Base-by-base conservation (phyloP, 2,113 vertebrate species). In the Arothron firmamentum region DNA sequence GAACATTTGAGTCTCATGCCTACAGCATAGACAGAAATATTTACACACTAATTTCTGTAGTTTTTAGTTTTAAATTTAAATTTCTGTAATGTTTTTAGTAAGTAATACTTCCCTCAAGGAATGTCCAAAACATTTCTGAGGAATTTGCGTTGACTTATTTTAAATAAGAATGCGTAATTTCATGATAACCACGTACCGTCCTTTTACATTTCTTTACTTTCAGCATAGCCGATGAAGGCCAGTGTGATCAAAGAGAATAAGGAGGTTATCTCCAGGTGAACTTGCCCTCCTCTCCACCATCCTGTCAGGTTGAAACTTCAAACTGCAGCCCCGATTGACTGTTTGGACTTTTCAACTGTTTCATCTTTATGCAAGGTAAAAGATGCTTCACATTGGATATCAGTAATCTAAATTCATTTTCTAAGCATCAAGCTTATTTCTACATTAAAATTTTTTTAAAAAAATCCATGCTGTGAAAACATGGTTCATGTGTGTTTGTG, bases 181-280 rank as follows among this genome's bases (percentile, higher is more conserved):
- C 4, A 28, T 28, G 4, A 28, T 28, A 28, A 5, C 25, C 25
- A 28, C 25, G 25, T 38, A 11, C 12, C 10, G 12, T 12, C 34
- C 34, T 38, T 49, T 49, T 5, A 19, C 17, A 49, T 49, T 49
- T 49, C 20, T 23, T 52, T 28, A 54, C 49, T 74, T 67, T 64
- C 28, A 6, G 20, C 34, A 11, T 34, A 20, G 50, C 70, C 67
- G 31, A 51, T 28, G 47, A n/a, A 52, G 62, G 53, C 49, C 62
- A 43, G 38, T 38, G 23, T 78, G 80, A 88, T 87, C 57, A 87
- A 84, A 88, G 78, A 72, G 85, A 87, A 85, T 83, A 81, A 73
- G 52, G 61, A 60, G 64, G 52, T 74, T 75, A 69, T 49, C 65
- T 62, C 34, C 73, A 77, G 64, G 70, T 66, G 56, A 51, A 86